phyloP scores from a whole-genome alignment of 2,888 invertebrate species.

The Acanthoscelides obtectus region DNA sequence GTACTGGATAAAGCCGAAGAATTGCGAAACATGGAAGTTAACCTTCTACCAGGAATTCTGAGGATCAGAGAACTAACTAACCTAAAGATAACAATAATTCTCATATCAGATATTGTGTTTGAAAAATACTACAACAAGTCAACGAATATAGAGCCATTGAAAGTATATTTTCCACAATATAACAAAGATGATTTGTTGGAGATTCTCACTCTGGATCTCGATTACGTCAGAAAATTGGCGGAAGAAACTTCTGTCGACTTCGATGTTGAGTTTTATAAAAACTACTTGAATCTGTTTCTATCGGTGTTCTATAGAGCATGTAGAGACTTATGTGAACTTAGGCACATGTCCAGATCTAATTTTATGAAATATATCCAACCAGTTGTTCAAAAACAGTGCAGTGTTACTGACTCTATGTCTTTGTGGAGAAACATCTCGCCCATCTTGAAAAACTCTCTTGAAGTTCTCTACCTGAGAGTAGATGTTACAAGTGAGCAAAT shows the following conservation, averaged over 20 bases:
- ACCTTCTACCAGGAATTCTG: conserved; percentile 67
- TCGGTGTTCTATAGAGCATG: conserved; percentile 82
- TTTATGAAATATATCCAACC: conserved; percentile 78
- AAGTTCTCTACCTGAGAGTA: conserved; percentile 71
- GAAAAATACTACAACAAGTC: conserved; percentile 73
- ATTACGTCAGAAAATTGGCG: conserved; percentile 31
- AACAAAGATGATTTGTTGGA: conserved; percentile 61
- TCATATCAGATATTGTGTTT: conserved; percentile 73
- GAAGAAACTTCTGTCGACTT: conserved; percentile 31
- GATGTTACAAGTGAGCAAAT: conserved; percentile 28
- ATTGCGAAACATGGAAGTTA: conserved; percentile 68
- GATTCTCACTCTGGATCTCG: conserved; percentile 48
- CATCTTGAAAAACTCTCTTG: conserved; percentile 67
- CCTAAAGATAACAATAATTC: conserved; percentile 68
- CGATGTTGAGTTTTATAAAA: conserved; percentile 60
- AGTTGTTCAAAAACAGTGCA: conserved; percentile 61
- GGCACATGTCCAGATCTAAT: conserved; percentile 71
- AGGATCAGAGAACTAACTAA: conserved; percentile 69
- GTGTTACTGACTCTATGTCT: conserved; percentile 59
- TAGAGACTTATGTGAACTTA: conserved; percentile 78
- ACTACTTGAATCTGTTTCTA: conserved; percentile 77
- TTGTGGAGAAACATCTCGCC: conserved; percentile 79
- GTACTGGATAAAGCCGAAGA: conserved; percentile 80
- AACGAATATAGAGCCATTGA: conserved; percentile 66
- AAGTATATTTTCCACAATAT: conserved; percentile 76